These are phyloP conservation scores for Temnopleurus reevesii DNA, from an alignment of 53 echinoderm and acorn worm genomes.

Conservation along the genomic window DNA sequence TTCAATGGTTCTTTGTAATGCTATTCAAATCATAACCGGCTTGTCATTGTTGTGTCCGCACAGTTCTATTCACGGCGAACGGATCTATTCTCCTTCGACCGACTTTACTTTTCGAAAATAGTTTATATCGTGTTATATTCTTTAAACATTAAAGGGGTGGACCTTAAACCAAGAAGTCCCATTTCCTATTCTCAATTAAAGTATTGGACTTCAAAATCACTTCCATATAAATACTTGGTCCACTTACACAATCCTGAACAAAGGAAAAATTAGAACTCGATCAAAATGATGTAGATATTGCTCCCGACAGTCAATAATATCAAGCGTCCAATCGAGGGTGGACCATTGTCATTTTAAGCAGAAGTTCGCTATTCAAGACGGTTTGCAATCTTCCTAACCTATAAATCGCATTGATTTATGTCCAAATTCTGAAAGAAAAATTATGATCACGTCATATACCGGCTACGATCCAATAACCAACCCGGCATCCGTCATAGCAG, in stretches of 20 bases:
- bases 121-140: no score
- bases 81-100: no score
- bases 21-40: no score
- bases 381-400: not conserved
- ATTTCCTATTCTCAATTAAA: no score
- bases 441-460: not conserved
- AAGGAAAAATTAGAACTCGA: not conserved
- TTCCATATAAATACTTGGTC: no score
- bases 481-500: not conserved
- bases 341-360: not conserved
- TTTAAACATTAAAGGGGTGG: no score
- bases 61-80: no score
- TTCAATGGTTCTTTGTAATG: no score
- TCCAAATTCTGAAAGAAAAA: not conserved
- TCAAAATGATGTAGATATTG: not conserved
- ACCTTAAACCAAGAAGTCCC: no score
- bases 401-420: conserved; percentile 29
- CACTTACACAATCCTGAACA: not conserved
- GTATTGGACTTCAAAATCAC: no score
- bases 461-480: conserved; percentile 6
- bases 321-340: not conserved
- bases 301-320: conserved; percentile 21
- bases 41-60: no score
- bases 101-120: no score
- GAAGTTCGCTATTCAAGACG: not conserved